Conservation (phyloP, 2,888 invertebrate genomes). For the Ichneumoninae sp. region DNA sequence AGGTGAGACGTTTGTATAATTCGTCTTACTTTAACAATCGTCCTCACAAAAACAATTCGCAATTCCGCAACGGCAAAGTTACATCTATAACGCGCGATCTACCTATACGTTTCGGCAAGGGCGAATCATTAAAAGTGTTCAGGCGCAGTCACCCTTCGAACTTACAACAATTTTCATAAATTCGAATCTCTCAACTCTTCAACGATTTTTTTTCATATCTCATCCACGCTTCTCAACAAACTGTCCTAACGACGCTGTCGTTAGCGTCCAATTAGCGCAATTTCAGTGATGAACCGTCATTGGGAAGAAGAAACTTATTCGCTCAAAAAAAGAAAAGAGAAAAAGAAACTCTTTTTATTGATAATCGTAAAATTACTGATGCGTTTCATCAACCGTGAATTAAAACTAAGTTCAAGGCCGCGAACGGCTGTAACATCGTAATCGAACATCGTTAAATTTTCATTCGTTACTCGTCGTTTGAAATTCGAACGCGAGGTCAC, state of each 20-base stretch:
- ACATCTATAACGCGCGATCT: slow-evolving; percentile 15
- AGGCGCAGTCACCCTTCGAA: slow-evolving; percentile 36
- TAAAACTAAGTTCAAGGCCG: too few species aligned
- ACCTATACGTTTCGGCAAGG: slow-evolving; percentile 31
- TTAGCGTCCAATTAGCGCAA: slow-evolving; percentile 9
- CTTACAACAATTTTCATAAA: background rate
- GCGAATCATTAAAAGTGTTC: slow-evolving; percentile 58
- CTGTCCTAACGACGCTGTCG: background rate
- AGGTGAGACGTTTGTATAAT: slow-evolving; percentile 86
- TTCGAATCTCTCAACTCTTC: background rate
- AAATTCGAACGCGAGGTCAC: slow-evolving; percentile 17
- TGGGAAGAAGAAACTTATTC: background rate
- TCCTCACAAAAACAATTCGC: background rate
- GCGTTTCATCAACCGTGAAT: background rate
- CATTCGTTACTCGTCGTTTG: background rate
- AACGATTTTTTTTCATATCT: background rate
- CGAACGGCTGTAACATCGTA: background rate
- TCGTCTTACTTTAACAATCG: background rate
- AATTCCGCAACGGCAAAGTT: background rate
- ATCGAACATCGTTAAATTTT: slow-evolving; percentile 20
- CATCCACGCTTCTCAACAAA: background rate
- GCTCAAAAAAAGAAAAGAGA: too few species aligned
- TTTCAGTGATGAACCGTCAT: background rate
- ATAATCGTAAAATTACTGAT: background rate
- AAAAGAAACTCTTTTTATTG: background rate